These are phyloP conservation scores for Ochotona curzoniae DNA, from an alignment of 2,113 vertebrate genomes.

Conservation along the genomic window DNA sequence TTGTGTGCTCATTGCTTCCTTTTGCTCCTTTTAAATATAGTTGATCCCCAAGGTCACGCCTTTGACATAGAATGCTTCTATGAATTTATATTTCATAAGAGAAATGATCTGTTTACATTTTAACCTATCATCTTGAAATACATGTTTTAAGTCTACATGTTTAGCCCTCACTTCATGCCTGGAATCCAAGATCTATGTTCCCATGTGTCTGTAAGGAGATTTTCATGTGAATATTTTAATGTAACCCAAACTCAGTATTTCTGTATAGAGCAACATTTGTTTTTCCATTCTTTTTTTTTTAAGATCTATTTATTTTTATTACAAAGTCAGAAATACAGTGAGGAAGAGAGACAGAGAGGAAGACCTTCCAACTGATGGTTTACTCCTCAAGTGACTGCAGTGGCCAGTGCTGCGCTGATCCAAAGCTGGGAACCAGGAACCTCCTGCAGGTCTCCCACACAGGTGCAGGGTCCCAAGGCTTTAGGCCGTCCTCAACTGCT, in stretches of 20 bases:
- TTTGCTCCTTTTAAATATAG: conserved; percentile 14
- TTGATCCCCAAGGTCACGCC: background rate
- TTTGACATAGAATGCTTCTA: background rate
- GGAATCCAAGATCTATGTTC: background rate
- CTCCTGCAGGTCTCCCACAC: too few species aligned
- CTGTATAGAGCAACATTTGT: background rate
- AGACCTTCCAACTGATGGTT: too few species aligned
- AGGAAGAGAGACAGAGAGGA: too few species aligned
- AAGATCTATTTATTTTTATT: too few species aligned
- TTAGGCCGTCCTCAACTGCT: too few species aligned
- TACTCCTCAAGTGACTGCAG: too few species aligned
- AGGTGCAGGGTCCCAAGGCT: too few species aligned
- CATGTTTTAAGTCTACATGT: conserved; percentile 32
- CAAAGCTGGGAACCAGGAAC: too few species aligned
- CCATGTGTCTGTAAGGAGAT: background rate
- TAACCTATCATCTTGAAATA: conserved; percentile 6
- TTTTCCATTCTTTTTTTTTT: background rate
- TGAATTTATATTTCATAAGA: conserved; percentile 30
- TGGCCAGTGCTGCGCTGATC: too few species aligned
- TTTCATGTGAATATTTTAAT: conserved; percentile 39
- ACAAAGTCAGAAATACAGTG: too few species aligned
- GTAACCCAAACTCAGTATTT: background rate
- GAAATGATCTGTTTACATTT: conserved; percentile 5
- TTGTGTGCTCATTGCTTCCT: conserved; percentile 21
- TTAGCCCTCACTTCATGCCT: background rate